Evolutionary conservation across 2,888 invertebrate genomes (phyloP), one percentile per base, ranked within the genome.

Genomic region (Acrobasis consociella): DNA sequence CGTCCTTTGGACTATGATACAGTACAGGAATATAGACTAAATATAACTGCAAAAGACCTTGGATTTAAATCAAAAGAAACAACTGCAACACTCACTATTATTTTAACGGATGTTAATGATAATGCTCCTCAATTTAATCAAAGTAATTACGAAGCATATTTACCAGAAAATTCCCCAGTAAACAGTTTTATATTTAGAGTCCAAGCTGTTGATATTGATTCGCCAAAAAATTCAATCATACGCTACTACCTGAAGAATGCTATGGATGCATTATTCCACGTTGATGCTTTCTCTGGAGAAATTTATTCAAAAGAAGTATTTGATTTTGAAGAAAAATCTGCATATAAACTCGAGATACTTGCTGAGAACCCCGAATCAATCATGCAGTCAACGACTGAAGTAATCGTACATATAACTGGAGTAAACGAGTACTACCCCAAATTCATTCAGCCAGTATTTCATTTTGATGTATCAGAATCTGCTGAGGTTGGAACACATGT

Each of bases 381-480:
- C 22, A 96, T 97, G 96, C 95, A 94, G 67, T 96, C 96, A 38
- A 94, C 94, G 13, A 95, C 97, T 0, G 94, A 94, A 72, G 94
- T 98, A 0, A 81, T 94, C 5, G 94, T 98, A 1, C 94, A 96
- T 74, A 95, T 98, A 39, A 96, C 96, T 0, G 97, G 98, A 0
- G 95, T 97, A 0, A 98, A 98, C 82, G 98, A 98, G 83, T 98
- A 94, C 76, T 97, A 96, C 82, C 98, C 98, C 0, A 95, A 96
- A 76, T 98, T 98, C 80, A 93, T 97, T 62, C 97, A 97, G 81
- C 96, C 97, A 0, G 97, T 97, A 1, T 98, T 98, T 83, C 97
- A 97, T 81, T 97, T 97, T 80, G 97, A 97, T 76, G 97, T 98
- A 0, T 98, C 98, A 17, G 98, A 98, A 89, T 97, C 97, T 38